A percentile compares a stretch with the other conserved stretches of the same genome.
These are phyloP conservation scores for Thaumatotibia leucotreta DNA, from an alignment of 1,140 invertebrate genomes.

Conservation along the genomic window DNA sequence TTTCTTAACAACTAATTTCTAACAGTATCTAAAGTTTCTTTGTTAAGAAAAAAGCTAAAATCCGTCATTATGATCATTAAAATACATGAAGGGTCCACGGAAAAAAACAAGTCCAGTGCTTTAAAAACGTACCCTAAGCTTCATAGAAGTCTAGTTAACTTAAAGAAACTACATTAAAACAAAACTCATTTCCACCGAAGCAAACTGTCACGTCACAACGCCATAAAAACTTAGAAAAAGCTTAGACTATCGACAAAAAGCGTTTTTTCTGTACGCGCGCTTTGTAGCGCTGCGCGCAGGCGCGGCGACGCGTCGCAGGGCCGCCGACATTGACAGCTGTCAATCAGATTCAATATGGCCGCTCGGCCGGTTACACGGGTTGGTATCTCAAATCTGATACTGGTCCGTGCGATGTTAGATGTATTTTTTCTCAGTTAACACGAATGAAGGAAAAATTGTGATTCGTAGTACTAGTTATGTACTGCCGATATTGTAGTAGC, in stretches of 20 bases:
- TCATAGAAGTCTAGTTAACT: not conserved
- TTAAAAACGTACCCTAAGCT: not conserved
- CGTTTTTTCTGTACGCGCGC: constrained; percentile 35
- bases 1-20: no score
- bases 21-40: no score
- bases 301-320: constrained; percentile 66
- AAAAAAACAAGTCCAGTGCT: no score
- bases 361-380: constrained; percentile 56
- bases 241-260: constrained; percentile 1
- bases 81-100: not conserved
- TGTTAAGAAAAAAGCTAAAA: no score
- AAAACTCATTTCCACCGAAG: not conserved
- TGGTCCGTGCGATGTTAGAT: constrained; percentile 50
- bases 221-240: constrained; percentile 6
- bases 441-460: constrained; percentile 18
- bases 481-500: not conserved
- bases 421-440: constrained; percentile 19
- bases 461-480: not conserved
- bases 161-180: not conserved
- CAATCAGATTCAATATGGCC: constrained; percentile 74
- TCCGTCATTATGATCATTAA: no score
- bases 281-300: constrained; percentile 47
- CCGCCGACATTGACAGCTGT: constrained; percentile 74
- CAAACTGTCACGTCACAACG: not conserved
- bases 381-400: constrained; percentile 62